Percentiles rank a stretch among this genome's conserved stretches.
phyloP scores from a whole-genome alignment of 2,113 vertebrate genomes.

The Calyptommatus sinebrachiatus region DNA sequence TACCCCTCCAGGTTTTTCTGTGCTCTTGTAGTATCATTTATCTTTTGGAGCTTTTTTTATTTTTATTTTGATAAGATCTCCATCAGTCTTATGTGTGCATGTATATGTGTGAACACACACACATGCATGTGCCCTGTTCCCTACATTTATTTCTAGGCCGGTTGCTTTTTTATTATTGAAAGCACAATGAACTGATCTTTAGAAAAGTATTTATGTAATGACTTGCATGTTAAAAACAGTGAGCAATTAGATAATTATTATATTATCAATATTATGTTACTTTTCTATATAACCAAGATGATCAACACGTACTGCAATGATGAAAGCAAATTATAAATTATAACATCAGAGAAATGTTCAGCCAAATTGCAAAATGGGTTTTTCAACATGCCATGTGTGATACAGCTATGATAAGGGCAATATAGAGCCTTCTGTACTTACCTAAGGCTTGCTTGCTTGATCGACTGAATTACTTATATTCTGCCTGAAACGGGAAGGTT shows the following conservation, averaged over 20 bases:
- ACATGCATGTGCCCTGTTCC: slow-evolving; percentile 25
- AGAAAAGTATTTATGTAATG: neutral
- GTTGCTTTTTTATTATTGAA: slow-evolving; percentile 60
- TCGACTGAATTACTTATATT: too few relatives aligned
- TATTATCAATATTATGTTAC: neutral
- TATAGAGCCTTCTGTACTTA: too few relatives aligned
- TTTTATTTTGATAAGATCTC: slow-evolving; percentile 63
- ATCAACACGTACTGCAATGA: neutral
- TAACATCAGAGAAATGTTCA: too few relatives aligned
- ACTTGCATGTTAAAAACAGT: neutral
- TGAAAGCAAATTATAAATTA: neutral
- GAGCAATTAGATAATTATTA: neutral
- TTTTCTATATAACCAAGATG: neutral
- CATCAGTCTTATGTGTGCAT: slow-evolving; percentile 64
- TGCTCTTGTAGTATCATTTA: slow-evolving; percentile 70
- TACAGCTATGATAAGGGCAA: too few relatives aligned
- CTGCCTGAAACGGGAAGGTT: too few relatives aligned
- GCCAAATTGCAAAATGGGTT: too few relatives aligned
- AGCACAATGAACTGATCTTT: slow-evolving; percentile 53
- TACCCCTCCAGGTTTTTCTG: slow-evolving; percentile 56
- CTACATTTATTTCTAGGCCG: slow-evolving; percentile 63
- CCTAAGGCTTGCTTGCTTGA: too few relatives aligned
- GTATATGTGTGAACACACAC: neutral
- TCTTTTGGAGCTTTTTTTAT: slow-evolving; percentile 68
- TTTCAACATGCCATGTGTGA: too few relatives aligned